Percentiles rank a stretch among this genome's conserved stretches.
Evolutionary conservation across 2,888 invertebrate species (phyloP).

Genomic region (Oasisia sp.): DNA sequence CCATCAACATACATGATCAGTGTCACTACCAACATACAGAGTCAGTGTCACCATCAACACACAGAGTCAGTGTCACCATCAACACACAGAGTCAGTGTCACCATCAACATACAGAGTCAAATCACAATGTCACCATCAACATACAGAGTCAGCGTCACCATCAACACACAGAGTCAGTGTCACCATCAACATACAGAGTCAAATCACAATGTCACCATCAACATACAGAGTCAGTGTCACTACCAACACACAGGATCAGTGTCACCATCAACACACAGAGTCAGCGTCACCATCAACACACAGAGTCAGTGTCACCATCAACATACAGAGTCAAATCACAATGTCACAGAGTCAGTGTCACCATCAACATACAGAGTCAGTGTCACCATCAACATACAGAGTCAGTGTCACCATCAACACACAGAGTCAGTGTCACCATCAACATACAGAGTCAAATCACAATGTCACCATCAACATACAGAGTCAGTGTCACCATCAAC

Average conservation of each 20-base stretch:
- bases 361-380: too few species aligned
- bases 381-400: neutral
- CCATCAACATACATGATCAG: too few species aligned
- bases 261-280: neutral
- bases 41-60: neutral
- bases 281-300: neutral
- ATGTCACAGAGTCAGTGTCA: neutral
- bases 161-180: neutral
- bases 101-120: too few species aligned
- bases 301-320: too few species aligned
- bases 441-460: too few species aligned
- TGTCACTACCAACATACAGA: neutral
- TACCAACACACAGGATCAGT: neutral
- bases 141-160: neutral
- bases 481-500: too few species aligned
- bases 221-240: too few species aligned
- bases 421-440: neutral
- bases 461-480: too few species aligned
- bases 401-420: too few species aligned
- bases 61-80: neutral
- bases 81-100: too few species aligned
- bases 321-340: too few species aligned
- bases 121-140: slow-evolving; percentile 36
- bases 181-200: neutral
- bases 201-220: too few species aligned